A percentile compares a stretch with the other conserved stretches of the same genome.
phyloP scores from a whole-genome alignment of 2,888 invertebrate genomes.

The Drosophila kambysellisi region DNA sequence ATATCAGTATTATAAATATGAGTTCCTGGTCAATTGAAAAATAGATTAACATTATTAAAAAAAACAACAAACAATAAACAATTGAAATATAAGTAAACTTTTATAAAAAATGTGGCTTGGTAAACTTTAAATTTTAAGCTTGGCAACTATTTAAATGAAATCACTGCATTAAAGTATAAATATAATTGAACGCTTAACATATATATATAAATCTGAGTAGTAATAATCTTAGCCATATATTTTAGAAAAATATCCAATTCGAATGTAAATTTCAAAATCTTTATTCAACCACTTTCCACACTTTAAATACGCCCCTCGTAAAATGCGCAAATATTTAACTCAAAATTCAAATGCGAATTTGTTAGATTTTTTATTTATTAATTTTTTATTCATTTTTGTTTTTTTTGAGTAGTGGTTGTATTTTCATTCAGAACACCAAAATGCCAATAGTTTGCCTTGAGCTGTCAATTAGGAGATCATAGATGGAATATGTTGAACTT shows the following conservation, averaged over 20 bases:
- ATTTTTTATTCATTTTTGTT: too few species aligned
- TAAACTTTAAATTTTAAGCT: not conserved
- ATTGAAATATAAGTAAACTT: not conserved
- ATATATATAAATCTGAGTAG: too few species aligned
- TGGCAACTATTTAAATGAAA: not conserved
- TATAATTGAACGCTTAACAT: not conserved
- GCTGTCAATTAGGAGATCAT: slow-evolving; percentile 30
- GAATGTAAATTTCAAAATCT: not conserved
- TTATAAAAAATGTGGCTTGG: not conserved
- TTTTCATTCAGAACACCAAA: slow-evolving; percentile 18
- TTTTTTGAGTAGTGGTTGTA: too few species aligned
- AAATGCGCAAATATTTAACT: not conserved
- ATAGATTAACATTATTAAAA: too few species aligned
- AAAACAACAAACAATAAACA: not conserved
- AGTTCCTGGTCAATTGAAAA: not conserved
- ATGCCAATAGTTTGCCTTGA: slow-evolving; percentile 70
- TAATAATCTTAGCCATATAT: too few species aligned
- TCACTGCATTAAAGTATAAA: not conserved
- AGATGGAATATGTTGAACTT: slow-evolving; percentile 29
- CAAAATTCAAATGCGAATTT: slow-evolving; percentile 4
- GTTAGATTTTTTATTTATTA: not conserved
- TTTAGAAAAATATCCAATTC: fast-evolving
- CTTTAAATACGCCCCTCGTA: slow-evolving; percentile 9
- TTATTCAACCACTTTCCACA: not conserved
- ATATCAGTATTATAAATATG: fast-evolving